These are phyloP conservation scores for Leptinotarsa lineolata DNA, from an alignment of 1,140 invertebrate genomes.

Conservation along the genomic window DNA sequence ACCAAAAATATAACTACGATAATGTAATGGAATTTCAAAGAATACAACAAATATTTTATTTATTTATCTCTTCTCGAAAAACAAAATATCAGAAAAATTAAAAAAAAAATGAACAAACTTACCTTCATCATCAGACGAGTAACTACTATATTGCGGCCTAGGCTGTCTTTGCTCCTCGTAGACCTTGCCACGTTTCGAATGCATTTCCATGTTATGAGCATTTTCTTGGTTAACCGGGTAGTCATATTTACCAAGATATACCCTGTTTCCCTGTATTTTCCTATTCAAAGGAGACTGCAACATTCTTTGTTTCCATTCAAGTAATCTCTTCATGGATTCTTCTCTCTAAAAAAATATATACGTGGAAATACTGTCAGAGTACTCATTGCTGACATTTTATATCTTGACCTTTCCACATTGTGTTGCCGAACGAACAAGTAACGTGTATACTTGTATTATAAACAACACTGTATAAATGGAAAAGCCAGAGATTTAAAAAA, in stretches of 20 bases:
- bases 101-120: slow-evolving; percentile 41
- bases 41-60: background rate
- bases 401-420: slow-evolving; percentile 29
- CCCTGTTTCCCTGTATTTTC: slow-evolving; percentile 62
- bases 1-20: slow-evolving; percentile 27
- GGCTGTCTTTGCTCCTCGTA: slow-evolving; percentile 37
- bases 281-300: slow-evolving; percentile 83
- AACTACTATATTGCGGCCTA: slow-evolving; percentile 71
- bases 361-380: slow-evolving; percentile 32
- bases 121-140: slow-evolving; percentile 88
- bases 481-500: too few species aligned
- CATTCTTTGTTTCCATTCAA: slow-evolving; percentile 94
- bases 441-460: too few species aligned
- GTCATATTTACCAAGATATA: slow-evolving; percentile 39
- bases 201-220: slow-evolving; percentile 33
- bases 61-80: background rate
- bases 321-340: slow-evolving; percentile 86
- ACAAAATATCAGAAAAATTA: slow-evolving; percentile 21
- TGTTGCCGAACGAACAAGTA: too few species aligned
- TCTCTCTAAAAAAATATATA: slow-evolving; percentile 62
- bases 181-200: slow-evolving; percentile 37
- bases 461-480: too few species aligned
- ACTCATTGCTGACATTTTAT: background rate
- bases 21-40: slow-evolving; percentile 12
- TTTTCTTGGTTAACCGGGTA: slow-evolving; percentile 58